Percentiles rank a stretch among this genome's conserved stretches.
Evolutionary conservation across 1,140 invertebrate species (phyloP).

Genomic region (Drosophila subpulchrella): DNA sequence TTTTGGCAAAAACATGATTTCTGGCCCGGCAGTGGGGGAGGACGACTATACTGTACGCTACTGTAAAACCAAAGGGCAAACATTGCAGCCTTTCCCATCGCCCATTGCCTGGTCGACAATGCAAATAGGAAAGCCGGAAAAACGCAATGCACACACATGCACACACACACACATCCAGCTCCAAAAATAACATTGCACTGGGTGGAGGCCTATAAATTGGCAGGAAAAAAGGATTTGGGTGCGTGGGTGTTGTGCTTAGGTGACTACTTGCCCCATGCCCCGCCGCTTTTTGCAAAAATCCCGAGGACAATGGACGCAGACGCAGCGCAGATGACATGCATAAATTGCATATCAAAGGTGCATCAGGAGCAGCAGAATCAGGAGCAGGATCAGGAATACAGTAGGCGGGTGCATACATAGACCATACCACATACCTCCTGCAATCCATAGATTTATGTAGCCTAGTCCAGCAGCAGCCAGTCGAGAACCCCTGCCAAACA

Average conservation of each 20-base stretch:
- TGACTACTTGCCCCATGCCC: not conserved
- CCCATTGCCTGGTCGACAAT: conserved; percentile 60
- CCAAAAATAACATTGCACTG: conserved; percentile 41
- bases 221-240: conserved; percentile 65
- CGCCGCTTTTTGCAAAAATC: not conserved
- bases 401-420: conserved; percentile 1
- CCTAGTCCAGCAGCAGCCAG: conserved; percentile 16
- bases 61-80: conserved; percentile 74
- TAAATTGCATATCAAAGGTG: conserved; percentile 82
- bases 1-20: conserved; percentile 80
- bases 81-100: conserved; percentile 56
- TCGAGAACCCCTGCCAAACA: conserved; percentile 11
- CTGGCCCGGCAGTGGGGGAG: conserved; percentile 17
- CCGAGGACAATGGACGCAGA: conserved; percentile 61
- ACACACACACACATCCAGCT: not conserved
- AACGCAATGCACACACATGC: conserved; percentile 57
- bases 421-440: conserved; percentile 35
- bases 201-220: conserved; percentile 70
- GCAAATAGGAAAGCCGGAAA: conserved; percentile 76
- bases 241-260: conserved; percentile 64
- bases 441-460: conserved; percentile 80
- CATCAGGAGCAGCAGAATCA: conserved; percentile 70
- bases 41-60: conserved; percentile 19
- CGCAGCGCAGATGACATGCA: conserved; percentile 75
- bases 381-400: conserved; percentile 27